A percentile compares a stretch with the other conserved stretches of the same genome.
Evolutionary conservation across 2,888 invertebrate species (phyloP).

Genomic region (Halictus ligatus): DNA sequence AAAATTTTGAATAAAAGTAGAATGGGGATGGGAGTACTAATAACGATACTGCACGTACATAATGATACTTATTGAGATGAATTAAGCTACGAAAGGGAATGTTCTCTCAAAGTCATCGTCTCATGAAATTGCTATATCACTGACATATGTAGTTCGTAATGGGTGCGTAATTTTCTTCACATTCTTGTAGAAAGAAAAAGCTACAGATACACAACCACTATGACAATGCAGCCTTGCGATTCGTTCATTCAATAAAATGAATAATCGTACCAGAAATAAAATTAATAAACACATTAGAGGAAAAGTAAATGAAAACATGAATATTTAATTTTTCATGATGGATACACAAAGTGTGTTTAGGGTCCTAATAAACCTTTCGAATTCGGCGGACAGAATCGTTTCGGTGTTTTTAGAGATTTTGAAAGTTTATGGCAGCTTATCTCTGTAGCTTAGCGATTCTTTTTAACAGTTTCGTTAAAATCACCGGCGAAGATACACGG

Average conservation of each 20-base stretch:
- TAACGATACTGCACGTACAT: not conserved
- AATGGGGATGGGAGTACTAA: not conserved
- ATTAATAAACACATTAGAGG: not conserved
- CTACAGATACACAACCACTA: not conserved
- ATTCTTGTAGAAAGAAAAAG: not conserved
- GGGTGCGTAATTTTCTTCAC: not conserved
- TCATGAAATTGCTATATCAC: not conserved
- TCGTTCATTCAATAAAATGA: not conserved
- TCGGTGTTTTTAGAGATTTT: not conserved
- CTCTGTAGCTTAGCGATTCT: not conserved
- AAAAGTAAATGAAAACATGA: not conserved
- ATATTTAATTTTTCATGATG: not conserved
- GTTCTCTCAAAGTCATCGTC: not conserved
- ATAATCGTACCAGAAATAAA: not conserved
- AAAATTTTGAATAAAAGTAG: not conserved
- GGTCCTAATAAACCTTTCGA: not conserved
- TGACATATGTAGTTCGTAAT: not conserved
- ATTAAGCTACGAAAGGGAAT: not conserved
- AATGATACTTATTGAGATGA: not conserved
- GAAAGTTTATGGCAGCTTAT: not conserved
- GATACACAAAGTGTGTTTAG: not conserved
- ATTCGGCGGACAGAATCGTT: not conserved
- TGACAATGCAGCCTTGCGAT: not conserved
- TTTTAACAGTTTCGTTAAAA: slow-evolving; percentile 4
- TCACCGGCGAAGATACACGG: not conserved